Conservation (phyloP, 2,797 vertebrate genomes). For the Crocodylus rhombifer region DNA sequence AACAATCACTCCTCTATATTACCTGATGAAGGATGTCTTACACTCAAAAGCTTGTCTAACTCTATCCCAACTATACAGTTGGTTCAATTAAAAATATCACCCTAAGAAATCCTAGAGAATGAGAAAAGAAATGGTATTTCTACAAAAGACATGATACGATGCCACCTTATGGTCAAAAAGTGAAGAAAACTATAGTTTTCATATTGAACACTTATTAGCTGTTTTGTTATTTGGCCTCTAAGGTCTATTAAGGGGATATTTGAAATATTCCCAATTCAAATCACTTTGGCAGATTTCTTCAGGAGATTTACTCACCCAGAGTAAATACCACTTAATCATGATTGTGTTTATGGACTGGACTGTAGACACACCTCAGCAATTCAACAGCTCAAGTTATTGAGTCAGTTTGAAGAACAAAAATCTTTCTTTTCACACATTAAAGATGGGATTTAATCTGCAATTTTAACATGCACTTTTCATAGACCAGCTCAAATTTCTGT, state of each 20-base stretch:
- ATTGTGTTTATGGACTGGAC: neutral
- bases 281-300: neutral
- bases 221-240: neutral
- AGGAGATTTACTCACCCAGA: neutral
- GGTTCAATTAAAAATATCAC: too few relatives aligned
- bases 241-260: neutral
- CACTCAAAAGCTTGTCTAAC: too few relatives aligned
- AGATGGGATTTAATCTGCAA: neutral
- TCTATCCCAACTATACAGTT: too few relatives aligned
- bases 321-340: neutral
- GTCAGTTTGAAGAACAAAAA: slow-evolving; percentile 12
- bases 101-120: too few relatives aligned
- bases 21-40: too few relatives aligned
- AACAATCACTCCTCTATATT: too few relatives aligned
- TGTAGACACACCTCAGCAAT: neutral
- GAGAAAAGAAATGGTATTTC: neutral
- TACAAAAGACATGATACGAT: slow-evolving; percentile 70
- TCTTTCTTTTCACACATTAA: neutral
- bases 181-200: slow-evolving; percentile 14
- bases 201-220: neutral
- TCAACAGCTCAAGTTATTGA: neutral
- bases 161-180: slow-evolving; percentile 81
- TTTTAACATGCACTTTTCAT: slow-evolving; percentile 11
- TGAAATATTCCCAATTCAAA: neutral
- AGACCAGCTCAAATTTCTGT: neutral